These are phyloP conservation scores for Orchesella flavescens DNA, from an alignment of 2,888 invertebrate genomes.

Conservation along the genomic window DNA sequence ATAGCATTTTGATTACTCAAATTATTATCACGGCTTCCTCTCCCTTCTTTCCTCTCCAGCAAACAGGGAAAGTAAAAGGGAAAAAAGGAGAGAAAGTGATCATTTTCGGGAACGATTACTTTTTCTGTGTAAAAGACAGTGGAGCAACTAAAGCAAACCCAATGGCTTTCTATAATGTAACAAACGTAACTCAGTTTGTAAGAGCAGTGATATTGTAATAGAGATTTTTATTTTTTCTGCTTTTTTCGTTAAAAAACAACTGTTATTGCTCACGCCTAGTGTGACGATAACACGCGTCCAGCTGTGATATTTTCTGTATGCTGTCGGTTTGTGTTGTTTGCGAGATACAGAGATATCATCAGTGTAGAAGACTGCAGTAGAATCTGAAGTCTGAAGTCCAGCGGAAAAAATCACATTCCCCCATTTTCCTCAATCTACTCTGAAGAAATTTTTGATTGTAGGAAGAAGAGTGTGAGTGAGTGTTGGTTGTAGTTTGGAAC, in stretches of 20 bases:
- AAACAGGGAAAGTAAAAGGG: conserved; percentile 25
- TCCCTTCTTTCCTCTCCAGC: conserved; percentile 28
- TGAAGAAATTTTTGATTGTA: background rate
- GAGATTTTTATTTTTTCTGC: background rate
- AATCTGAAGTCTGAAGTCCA: conserved; percentile 33
- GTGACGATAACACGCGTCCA: conserved; percentile 63
- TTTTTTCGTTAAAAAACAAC: conserved; percentile 39
- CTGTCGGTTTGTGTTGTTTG: conserved; percentile 27
- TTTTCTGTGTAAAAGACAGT: conserved; percentile 55
- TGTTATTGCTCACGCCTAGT: conserved; percentile 65
- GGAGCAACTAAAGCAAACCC: background rate
- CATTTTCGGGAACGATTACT: conserved; percentile 59
- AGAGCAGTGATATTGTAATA: conserved; percentile 18
- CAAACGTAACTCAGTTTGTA: background rate
- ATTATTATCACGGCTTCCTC: conserved; percentile 60
- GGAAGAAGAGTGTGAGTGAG: conserved; percentile 7
- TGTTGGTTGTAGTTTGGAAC: conserved; percentile 19
- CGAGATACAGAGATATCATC: conserved; percentile 38
- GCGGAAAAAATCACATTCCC: conserved; percentile 49
- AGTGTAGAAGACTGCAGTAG: conserved; percentile 7
- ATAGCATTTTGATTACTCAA: conserved; percentile 63
- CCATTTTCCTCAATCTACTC: conserved; percentile 34
- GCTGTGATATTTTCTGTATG: conserved; percentile 53
- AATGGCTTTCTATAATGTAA: no score
- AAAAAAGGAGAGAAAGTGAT: conserved; percentile 52